These are phyloP conservation scores for Poeciliopsis infans DNA, from an alignment of 2,797 vertebrate genomes.

Conservation along the genomic window DNA sequence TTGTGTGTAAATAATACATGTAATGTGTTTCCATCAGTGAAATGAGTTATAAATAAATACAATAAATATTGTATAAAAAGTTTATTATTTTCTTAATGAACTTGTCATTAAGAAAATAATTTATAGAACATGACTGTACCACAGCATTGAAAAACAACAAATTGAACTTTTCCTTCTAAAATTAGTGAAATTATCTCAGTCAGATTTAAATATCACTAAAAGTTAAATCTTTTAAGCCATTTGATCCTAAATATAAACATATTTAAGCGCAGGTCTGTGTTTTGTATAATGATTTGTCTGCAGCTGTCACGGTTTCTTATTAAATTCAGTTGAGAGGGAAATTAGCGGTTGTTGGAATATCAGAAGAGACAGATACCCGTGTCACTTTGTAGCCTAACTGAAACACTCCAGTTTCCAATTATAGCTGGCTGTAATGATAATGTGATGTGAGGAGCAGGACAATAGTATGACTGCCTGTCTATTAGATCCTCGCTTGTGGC, in stretches of 20 bases:
- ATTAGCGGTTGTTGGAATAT: slow-evolving; percentile 82
- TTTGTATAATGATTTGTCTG: slow-evolving; percentile 8
- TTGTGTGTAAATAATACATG: background rate
- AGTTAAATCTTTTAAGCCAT: background rate
- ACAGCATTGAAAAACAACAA: background rate
- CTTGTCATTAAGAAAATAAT: background rate
- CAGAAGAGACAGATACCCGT: slow-evolving; percentile 86
- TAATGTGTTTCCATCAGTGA: background rate
- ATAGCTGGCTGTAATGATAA: slow-evolving; percentile 83
- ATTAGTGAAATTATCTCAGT: background rate
- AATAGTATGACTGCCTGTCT: slow-evolving; percentile 60
- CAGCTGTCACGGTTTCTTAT: slow-evolving; percentile 47
- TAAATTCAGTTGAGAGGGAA: slow-evolving; percentile 71
- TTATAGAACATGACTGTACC: background rate
- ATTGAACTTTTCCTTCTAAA: background rate
- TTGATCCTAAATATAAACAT: background rate
- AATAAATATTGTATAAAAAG: background rate
- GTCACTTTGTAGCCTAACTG: slow-evolving; percentile 81
- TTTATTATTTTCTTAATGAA: no score
- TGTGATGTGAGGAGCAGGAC: slow-evolving; percentile 72
- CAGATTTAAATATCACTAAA: background rate
- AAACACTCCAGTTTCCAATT: slow-evolving; percentile 88
- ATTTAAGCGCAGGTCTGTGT: slow-evolving; percentile 1
- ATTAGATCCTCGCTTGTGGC: slow-evolving; percentile 41
- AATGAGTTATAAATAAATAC: background rate